These are phyloP conservation scores for Aythya baeri DNA, from an alignment of 2,113 vertebrate genomes.

Conservation along the genomic window DNA sequence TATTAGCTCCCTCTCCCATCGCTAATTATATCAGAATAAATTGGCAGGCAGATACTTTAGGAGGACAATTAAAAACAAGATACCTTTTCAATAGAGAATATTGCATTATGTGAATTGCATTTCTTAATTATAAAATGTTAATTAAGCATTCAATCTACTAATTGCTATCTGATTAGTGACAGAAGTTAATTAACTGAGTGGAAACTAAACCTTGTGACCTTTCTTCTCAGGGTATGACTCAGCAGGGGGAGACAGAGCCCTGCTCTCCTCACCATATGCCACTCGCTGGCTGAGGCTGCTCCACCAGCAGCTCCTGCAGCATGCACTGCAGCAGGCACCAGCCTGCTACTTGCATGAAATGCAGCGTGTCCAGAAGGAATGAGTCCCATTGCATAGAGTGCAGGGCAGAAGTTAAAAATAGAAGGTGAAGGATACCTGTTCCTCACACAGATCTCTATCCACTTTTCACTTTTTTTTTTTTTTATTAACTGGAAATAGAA, in stretches of 20 bases:
- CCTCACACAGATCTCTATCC: neutral
- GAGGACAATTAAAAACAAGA: neutral
- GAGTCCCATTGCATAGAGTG: fast-evolving
- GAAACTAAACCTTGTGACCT: conserved; percentile 31
- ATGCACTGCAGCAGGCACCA: fast-evolving
- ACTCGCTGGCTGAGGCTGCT: neutral
- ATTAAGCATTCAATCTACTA: conserved; percentile 42
- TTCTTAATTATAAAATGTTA: conserved; percentile 49
- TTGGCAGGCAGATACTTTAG: neutral
- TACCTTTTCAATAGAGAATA: neutral
- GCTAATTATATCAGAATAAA: neutral
- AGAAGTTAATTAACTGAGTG: conserved; percentile 52
- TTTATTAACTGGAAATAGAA: neutral
- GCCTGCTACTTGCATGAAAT: neutral
- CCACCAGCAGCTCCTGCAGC: neutral
- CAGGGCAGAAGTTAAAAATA: neutral
- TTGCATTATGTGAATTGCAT: neutral
- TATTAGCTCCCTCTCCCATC: neutral
- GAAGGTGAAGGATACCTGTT: neutral
- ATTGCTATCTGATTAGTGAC: conserved; percentile 24
- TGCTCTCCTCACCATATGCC: neutral
- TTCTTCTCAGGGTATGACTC: neutral
- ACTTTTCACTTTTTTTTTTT: neutral
- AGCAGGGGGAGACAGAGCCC: conserved; percentile 60
- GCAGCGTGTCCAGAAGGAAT: fast-evolving